These are phyloP conservation scores for Stichopus chloronotus DNA, from an alignment of 35 echinoderm and acorn worm genomes.

Conservation along the genomic window DNA sequence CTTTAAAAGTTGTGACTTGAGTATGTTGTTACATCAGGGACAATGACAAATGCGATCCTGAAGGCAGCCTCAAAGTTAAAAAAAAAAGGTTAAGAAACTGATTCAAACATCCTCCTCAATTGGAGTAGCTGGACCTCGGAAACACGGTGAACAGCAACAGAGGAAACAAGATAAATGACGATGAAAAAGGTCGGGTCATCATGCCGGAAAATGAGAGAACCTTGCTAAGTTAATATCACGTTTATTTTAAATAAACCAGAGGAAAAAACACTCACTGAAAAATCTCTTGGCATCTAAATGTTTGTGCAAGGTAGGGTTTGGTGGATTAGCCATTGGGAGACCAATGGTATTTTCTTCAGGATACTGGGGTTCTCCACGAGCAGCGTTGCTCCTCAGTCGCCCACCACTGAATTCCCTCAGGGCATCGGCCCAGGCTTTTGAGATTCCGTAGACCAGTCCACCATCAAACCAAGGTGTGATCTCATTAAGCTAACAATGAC, in stretches of 20 bases:
- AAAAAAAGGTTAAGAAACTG: no score
- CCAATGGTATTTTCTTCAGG: constrained; percentile 81
- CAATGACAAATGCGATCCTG: no score
- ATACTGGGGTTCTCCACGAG: constrained; percentile 45
- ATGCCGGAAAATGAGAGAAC: no score
- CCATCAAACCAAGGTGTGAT: constrained; percentile 99
- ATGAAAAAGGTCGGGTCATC: no score
- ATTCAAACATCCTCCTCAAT: no score
- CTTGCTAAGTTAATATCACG: background rate
- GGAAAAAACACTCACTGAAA: constrained; percentile 80
- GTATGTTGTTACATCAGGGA: no score
- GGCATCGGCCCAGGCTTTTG: constrained; percentile 94
- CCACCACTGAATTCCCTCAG: constrained; percentile 86
- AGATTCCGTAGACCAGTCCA: constrained; percentile 85
- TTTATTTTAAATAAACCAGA: background rate
- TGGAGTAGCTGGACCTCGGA: no score
- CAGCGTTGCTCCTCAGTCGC: constrained; percentile 67
- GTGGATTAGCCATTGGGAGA: constrained; percentile 94
- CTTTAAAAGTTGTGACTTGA: no score
- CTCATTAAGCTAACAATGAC: constrained; percentile 79
- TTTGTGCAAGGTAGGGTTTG: constrained; percentile 65
- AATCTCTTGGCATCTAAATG: constrained; percentile 75
- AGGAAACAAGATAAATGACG: no score
- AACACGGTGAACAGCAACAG: no score
- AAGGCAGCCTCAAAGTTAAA: no score